Conservation (phyloP, 64 coral and sea anemone genomes). For the Pocillopora damicornis region DNA sequence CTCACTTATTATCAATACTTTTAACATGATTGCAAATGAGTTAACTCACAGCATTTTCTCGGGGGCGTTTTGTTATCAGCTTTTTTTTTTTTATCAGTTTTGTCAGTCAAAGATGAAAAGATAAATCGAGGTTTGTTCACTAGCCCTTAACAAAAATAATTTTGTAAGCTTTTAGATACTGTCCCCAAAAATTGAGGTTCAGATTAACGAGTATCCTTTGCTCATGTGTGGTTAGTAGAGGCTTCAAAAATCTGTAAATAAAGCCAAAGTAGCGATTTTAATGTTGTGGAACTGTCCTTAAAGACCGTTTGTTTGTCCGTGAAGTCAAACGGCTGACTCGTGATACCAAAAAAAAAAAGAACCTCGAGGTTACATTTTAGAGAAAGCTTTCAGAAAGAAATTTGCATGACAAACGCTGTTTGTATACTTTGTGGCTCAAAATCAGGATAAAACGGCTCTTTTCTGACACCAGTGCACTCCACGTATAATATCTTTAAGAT, state of each 20-base stretch:
- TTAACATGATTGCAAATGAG: neutral
- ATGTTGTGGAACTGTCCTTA: neutral
- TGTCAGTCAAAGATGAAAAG: conserved; percentile 3
- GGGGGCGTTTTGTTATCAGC: neutral
- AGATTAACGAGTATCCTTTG: neutral
- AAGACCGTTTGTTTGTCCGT: neutral
- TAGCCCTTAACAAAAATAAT: neutral
- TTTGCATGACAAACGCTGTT: conserved; percentile 42
- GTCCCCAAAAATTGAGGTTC: too few species aligned
- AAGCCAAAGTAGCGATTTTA: neutral
- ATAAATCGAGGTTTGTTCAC: neutral
- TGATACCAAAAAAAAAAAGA: neutral
- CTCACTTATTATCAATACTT: neutral
- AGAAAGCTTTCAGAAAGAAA: conserved; percentile 32
- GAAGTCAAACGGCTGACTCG: neutral
- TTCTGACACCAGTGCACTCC: conserved; percentile 72
- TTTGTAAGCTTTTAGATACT: neutral
- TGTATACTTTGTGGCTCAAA: conserved; percentile 25
- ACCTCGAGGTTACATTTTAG: neutral
- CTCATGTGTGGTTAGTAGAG: neutral
- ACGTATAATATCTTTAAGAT: conserved; percentile 83
- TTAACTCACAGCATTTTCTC: neutral
- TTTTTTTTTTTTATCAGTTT: conserved; percentile 2
- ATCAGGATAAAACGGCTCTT: conserved; percentile 89
- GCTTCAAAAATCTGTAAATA: neutral